A percentile compares a stretch with the other conserved stretches of the same genome.
Conservation (phyloP, 1,140 invertebrate species). For the Antheraea mylitta region DNA sequence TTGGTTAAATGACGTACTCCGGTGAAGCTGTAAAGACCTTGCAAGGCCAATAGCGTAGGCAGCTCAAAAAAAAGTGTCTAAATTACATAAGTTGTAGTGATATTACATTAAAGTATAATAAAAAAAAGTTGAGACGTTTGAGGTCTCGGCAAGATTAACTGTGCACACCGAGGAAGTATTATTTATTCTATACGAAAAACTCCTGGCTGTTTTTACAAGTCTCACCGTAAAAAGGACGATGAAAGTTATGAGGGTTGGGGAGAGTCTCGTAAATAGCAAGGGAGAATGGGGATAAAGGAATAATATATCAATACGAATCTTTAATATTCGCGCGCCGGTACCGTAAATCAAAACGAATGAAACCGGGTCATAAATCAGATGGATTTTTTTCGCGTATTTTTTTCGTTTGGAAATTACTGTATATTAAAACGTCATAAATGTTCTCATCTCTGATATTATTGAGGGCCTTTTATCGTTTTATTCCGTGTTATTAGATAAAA, state of each 20-base stretch:
- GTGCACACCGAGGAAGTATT: slow-evolving; percentile 30
- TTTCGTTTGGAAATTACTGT: slow-evolving; percentile 45
- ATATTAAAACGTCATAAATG: slow-evolving; percentile 9
- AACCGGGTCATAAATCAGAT: slow-evolving; percentile 66
- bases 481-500: background rate
- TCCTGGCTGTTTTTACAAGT: slow-evolving; percentile 61
- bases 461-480: background rate
- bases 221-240: slow-evolving; percentile 65
- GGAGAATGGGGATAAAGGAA: slow-evolving; percentile 75
- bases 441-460: slow-evolving; percentile 10
- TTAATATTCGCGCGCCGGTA: slow-evolving; percentile 72
- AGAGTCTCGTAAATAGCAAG: slow-evolving; percentile 73
- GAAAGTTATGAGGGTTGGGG: slow-evolving; percentile 72
- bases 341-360: slow-evolving; percentile 76
- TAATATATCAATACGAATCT: slow-evolving; percentile 78
- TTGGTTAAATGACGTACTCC: too few relatives aligned
- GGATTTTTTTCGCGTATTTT: slow-evolving; percentile 48
- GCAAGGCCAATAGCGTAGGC: too few relatives aligned
- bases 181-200: slow-evolving; percentile 51
- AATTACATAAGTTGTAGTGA: too few relatives aligned
- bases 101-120: slow-evolving; percentile 1
- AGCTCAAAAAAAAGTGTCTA: too few relatives aligned
- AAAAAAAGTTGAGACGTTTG: slow-evolving; percentile 6
- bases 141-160: slow-evolving; percentile 21
- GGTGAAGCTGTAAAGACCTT: too few relatives aligned